Percentiles rank a stretch among this genome's conserved stretches.
These are phyloP conservation scores for Tenualosa thibaudeaui DNA, from an alignment of 2,797 vertebrate genomes.

Conservation along the genomic window DNA sequence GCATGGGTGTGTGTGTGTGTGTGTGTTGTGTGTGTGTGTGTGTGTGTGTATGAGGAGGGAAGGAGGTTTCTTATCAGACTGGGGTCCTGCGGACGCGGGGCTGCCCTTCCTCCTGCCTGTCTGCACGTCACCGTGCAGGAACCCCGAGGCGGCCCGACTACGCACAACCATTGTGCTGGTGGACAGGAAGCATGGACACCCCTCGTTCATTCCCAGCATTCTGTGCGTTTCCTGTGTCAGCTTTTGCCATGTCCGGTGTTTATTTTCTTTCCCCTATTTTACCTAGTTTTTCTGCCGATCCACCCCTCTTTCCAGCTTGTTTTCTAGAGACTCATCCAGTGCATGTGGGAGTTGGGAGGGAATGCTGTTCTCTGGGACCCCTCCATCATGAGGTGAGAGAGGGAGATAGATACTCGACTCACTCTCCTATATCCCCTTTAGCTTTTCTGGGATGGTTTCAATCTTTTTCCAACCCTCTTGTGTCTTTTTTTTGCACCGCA, in stretches of 20 bases:
- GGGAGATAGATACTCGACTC: not conserved
- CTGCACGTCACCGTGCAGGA: constrained; percentile 70
- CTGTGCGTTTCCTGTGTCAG: constrained; percentile 83
- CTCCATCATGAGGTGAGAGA: not conserved
- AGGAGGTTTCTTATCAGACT: constrained; percentile 67
- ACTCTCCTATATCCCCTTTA: constrained; percentile 46
- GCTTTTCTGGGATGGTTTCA: not conserved
- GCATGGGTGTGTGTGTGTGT: constrained; percentile 4
- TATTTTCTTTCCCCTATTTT: constrained; percentile 75
- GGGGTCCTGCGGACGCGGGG: constrained; percentile 64
- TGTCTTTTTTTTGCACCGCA: not conserved
- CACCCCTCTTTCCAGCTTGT: constrained; percentile 49
- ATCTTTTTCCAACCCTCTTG: not conserved
- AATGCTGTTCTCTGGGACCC: constrained; percentile 59
- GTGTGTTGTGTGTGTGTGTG: not conserved
- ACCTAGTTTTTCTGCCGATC: constrained; percentile 61
- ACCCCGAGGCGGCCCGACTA: constrained; percentile 67
- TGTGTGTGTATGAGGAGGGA: not conserved
- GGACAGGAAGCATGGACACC: constrained; percentile 73
- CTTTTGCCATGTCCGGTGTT: constrained; percentile 78
- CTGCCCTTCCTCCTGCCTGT: constrained; percentile 75
- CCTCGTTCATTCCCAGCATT: constrained; percentile 78
- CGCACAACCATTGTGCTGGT: constrained; percentile 75
- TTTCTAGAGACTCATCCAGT: constrained; percentile 59
- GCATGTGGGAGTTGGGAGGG: constrained; percentile 63